Conservation (phyloP, 2,113 vertebrate genomes). For the Aspidoscelis tigris region DNA sequence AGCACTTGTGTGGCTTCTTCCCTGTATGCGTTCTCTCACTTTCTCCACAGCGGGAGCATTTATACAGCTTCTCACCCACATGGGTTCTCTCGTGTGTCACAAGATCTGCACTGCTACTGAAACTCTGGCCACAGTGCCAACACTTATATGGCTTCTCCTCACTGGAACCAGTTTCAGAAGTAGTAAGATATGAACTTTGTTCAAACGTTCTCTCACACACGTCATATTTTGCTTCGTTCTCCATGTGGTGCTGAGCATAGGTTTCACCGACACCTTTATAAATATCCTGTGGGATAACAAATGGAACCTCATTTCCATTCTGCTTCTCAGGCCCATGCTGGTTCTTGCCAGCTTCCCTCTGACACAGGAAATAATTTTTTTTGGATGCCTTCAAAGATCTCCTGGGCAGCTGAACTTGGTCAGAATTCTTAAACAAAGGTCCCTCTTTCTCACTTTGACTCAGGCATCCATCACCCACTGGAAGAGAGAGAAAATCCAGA, state of each 20-base stretch:
- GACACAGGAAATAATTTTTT: not conserved
- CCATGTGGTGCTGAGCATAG: not conserved
- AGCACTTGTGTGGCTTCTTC: constrained; percentile 54
- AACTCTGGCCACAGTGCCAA: constrained; percentile 82
- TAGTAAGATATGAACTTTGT: not conserved
- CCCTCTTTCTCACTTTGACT: not conserved
- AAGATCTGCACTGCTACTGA: constrained; percentile 82
- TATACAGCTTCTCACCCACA: constrained; percentile 82
- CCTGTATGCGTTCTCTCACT: constrained; percentile 51
- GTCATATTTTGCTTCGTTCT: not conserved
- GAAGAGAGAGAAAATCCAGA: not conserved
- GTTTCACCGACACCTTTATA: not conserved
- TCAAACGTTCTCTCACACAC: not conserved
- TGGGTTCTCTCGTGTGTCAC: constrained; percentile 86
- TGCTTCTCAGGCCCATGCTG: not conserved
- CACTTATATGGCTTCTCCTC: constrained; percentile 49
- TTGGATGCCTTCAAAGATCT: not conserved
- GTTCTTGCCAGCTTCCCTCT: not conserved
- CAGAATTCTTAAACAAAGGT: not conserved
- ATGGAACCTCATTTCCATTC: not conserved
- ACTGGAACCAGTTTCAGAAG: constrained; percentile 18
- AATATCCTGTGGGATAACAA: not conserved
- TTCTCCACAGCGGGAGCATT: constrained; percentile 72
- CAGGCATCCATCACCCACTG: not conserved
- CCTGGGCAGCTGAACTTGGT: not conserved